These are phyloP conservation scores for Caenorhabditis elegans DNA, from an alignment of 1,140 invertebrate species.

Conservation along the genomic window WBcel235 BX284603.4:6519001-6519500, in stretches of 20 bases:
- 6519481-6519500: too few species aligned
- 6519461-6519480: too few species aligned
- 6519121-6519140: not conserved
- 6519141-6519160: slow-evolving; percentile 21
- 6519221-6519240: slow-evolving; percentile 38
- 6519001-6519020: not conserved
- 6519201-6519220: slow-evolving; percentile 35
- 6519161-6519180: slow-evolving; percentile 38
- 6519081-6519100: not conserved
- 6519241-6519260: slow-evolving; percentile 14
- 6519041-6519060: too few species aligned
- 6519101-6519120: slow-evolving; percentile 21
- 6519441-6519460: not conserved
- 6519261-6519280: too few species aligned
- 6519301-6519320: not conserved
- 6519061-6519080: too few species aligned
- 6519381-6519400: slow-evolving; percentile 38
- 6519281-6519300: not conserved
- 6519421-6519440: slow-evolving; percentile 1
- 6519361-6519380: slow-evolving; percentile 37
- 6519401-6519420: slow-evolving; percentile 24
- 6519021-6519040: not conserved
- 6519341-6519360: slow-evolving; percentile 36
- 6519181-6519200: slow-evolving; percentile 41
- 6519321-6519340: slow-evolving; percentile 31